Base-by-base conservation (phyloP, 2,888 invertebrate genomes). In the Microdon myrmicae region DNA sequence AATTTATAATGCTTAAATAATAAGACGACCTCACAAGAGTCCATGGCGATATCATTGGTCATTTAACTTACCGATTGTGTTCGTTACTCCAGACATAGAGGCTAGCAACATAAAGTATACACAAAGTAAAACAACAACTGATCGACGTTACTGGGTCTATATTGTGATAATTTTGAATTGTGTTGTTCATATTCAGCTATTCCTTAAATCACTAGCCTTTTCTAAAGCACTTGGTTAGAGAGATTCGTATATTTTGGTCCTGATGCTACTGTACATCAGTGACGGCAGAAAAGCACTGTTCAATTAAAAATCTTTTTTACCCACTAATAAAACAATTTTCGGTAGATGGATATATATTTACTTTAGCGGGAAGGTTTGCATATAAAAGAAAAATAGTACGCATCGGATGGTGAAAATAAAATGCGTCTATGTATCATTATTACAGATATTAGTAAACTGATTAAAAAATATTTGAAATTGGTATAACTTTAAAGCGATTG, bases 1-100 rank as follows among this genome's bases (percentile, higher is more conserved):
- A 22, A 6, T 5, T 5, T 8, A 22, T 22, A 8, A 6, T 12
- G 8, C 12, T 28, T 9, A 4, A n/a, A 3, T 26, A n/a, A n/a
- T n/a, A n/a, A n/a, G n/a, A n/a, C n/a, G n/a, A n/a, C n/a, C n/a
- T n/a, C n/a, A n/a, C n/a, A n/a, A n/a, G n/a, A n/a, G n/a, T n/a
- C n/a, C n/a, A n/a, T n/a, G n/a, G n/a, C n/a, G n/a, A n/a, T n/a
- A n/a, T 3, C 4, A 17, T 23, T 9, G 37, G 19, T 9, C 3
- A 4, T 8, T 3, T 13, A 16, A 37, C 32, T 74, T 84, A 89
- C 90, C 90, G 90, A 83, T 84, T 84, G 71, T 88, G 84, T 72
- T 87, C 86, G 53, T 87, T 85, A 72, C 86, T 88, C 93, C 94
- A 94, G 43, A 95, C 85, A 79, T 95, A 93, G 55, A 95, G 84